Evolutionary conservation across 2,797 vertebrate species (phyloP).

Genomic region (Scomberomorus guttatus): DNA sequence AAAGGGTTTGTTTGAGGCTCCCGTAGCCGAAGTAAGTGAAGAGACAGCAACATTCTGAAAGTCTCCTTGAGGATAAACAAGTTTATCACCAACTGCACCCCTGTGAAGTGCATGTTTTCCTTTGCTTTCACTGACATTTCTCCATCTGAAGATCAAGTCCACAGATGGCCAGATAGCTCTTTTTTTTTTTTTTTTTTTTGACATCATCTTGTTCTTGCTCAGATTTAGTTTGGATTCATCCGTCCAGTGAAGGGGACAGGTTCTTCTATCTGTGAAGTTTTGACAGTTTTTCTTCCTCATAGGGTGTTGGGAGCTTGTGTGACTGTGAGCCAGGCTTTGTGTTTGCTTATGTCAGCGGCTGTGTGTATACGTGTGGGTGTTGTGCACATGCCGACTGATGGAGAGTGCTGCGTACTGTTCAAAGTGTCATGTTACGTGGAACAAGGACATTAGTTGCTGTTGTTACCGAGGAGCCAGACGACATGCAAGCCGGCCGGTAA

Average conservation of each 20-base stretch:
- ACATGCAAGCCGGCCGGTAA: slow-evolving; percentile 39
- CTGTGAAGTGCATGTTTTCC: slow-evolving; percentile 32
- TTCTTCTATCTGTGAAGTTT: slow-evolving; percentile 31
- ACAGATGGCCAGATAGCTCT: slow-evolving; percentile 63
- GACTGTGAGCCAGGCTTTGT: not conserved
- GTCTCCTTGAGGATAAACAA: slow-evolving; percentile 37
- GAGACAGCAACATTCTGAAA: slow-evolving; percentile 3
- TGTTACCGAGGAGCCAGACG: slow-evolving; percentile 48
- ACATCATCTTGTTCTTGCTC: slow-evolving; percentile 35
- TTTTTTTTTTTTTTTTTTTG: slow-evolving; percentile 10
- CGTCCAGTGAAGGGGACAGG: slow-evolving; percentile 6
- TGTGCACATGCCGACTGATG: slow-evolving; percentile 45
- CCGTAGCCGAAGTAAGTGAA: not conserved
- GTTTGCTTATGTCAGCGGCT: not conserved
- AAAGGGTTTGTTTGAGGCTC: slow-evolving; percentile 2
- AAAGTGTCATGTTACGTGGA: slow-evolving; percentile 52
- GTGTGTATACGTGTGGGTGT: slow-evolving; percentile 2
- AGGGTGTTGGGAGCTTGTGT: slow-evolving; percentile 17
- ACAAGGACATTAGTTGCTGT: slow-evolving; percentile 36
- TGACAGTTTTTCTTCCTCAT: slow-evolving; percentile 14
- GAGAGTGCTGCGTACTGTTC: slow-evolving; percentile 3
- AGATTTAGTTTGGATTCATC: slow-evolving; percentile 55
- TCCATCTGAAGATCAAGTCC: slow-evolving; percentile 55
- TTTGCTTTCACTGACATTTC: slow-evolving; percentile 44
- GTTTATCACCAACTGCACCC: slow-evolving; percentile 51